Conservation (phyloP, 2,113 vertebrate species). For the Rhinolophus sinicus region DNA sequence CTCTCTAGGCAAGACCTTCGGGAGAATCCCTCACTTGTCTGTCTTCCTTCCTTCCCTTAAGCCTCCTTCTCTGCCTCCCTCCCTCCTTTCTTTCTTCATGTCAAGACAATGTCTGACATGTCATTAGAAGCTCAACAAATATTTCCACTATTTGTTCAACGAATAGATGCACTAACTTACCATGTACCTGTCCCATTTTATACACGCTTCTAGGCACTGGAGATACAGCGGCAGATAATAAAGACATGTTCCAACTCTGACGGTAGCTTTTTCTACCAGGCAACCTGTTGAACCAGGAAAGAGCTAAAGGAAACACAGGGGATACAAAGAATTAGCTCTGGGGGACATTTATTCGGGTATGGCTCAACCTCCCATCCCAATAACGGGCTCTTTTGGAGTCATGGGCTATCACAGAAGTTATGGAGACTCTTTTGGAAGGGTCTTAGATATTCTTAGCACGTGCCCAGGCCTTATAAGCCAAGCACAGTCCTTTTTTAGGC, state of each 20-base stretch:
- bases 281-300: not conserved
- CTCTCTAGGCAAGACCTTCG: not conserved
- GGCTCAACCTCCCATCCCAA: not conserved
- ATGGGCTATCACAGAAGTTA: not conserved
- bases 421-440: not conserved
- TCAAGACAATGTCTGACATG: not conserved
- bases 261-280: not conserved
- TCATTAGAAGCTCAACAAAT: not conserved
- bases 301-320: not conserved
- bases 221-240: not conserved
- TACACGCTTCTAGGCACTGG: not conserved
- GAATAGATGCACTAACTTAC: not conserved
- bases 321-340: not conserved
- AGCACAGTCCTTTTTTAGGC: not conserved
- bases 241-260: not conserved
- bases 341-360: not conserved
- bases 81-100: not conserved
- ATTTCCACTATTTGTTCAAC: not conserved
- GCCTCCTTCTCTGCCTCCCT: not conserved
- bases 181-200: not conserved
- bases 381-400: not conserved
- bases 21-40: not conserved
- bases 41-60: not conserved
- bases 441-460: not conserved
- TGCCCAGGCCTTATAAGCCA: not conserved